Evolutionary conservation across 2,888 invertebrate species (phyloP), one percentile per base, ranked within the genome.

Genomic region (Nebria salina): DNA sequence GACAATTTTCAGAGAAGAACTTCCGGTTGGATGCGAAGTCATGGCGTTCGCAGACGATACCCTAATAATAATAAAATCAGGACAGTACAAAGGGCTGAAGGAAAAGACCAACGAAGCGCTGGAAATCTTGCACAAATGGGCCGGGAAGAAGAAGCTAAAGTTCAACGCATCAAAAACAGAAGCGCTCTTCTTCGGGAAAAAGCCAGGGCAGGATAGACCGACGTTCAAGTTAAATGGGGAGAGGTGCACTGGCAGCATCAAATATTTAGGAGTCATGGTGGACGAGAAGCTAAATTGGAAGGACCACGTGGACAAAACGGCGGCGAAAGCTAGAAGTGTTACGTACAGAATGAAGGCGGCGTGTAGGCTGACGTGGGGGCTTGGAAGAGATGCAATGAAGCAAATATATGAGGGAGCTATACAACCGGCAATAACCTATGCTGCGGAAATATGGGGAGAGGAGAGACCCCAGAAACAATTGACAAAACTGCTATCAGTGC

Each of bases 1-100:
- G n/a, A 77, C 76, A n/a, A 26, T 83, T 13, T 72, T 83, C 13
- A 64, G 54, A 1, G 3, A 25, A 13, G 72, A 20, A 6, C 26
- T 83, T 34, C 80, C 77, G 7, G 72, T 43, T 15, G 82, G 77
- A 9, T 76, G 77, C 74, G n/a, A 8, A 7, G 26, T 72, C 7
- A 41, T 20, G 26, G 7, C n/a, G 9, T 72, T 34, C 72, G 72
- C 72, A 1, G 66, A 66, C 66, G 66, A 66, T 4, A 66, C 66
- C 20, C 20, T 20, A n/a, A 66, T 82, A 68, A 9, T 76, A 9
- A 65, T 75, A 11, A 54, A 54, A 13, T 54, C 54, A 7, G 54
- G 54, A 8, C 54, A 54, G 8, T 54, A 54, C 13, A 54, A 54
- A 8, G 54, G 54, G 54, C 7, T 54, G 54, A 54, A 54, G 8